A percentile compares a stretch with the other conserved stretches of the same genome.
phyloP scores from a whole-genome alignment of 2,113 vertebrate species.

The Tragelaphus buxtoni region DNA sequence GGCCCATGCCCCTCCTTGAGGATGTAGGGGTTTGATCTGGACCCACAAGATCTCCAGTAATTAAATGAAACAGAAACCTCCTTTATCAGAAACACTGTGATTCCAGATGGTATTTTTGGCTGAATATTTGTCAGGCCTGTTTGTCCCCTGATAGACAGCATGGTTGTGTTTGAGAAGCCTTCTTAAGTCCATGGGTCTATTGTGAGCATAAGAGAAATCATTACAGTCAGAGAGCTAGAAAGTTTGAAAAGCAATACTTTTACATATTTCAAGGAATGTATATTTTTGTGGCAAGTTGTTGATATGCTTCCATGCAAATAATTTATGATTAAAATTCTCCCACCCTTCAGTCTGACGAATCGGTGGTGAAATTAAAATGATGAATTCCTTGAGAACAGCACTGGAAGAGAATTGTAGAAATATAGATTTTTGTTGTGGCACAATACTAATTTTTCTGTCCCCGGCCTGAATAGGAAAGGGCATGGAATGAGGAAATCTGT shows the following conservation, averaged over 20 bases:
- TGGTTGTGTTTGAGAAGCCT: not conserved
- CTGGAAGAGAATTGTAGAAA: conserved; percentile 25
- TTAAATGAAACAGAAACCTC: conserved; percentile 26
- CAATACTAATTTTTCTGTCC: conserved; percentile 37
- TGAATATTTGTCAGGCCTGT: not conserved
- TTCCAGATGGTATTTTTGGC: not conserved
- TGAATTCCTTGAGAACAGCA: conserved; percentile 37
- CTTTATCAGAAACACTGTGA: not conserved
- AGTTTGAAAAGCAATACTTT: not conserved
- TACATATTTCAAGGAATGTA: conserved; percentile 19
- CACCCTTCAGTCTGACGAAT: conserved; percentile 48
- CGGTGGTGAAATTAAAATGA: conserved; percentile 55
- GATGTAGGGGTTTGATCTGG: not conserved
- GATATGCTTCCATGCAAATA: conserved; percentile 49
- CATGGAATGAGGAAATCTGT: not conserved
- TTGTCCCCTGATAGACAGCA: not conserved
- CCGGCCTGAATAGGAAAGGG: not conserved
- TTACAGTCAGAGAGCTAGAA: conserved; percentile 2
- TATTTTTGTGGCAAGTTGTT: conserved; percentile 34
- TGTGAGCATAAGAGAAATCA: not conserved
- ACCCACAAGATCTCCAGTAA: not conserved
- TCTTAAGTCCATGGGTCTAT: not conserved
- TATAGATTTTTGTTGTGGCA: conserved; percentile 19
- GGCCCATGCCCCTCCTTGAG: not conserved
- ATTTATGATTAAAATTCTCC: conserved; percentile 61